Conservation (phyloP, 2,797 vertebrate genomes). For the Micrastur ruficollis region DNA sequence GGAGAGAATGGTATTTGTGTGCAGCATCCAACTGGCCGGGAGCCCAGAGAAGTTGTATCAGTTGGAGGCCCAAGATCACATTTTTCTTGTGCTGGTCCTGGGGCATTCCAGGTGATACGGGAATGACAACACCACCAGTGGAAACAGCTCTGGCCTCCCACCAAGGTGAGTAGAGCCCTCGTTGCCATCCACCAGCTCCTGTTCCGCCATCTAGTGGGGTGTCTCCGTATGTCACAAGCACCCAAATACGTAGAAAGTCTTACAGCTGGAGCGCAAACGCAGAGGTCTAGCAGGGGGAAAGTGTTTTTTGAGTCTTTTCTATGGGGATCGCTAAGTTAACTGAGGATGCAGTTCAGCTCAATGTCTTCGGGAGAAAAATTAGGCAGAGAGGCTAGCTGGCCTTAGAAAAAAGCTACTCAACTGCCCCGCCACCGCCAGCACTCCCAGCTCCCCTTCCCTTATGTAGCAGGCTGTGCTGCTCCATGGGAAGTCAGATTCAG, state of each 20-base stretch:
- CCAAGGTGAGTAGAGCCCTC: background rate
- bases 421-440: background rate
- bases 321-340: background rate
- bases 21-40: background rate
- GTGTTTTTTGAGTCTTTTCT: background rate
- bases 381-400: background rate
- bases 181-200: background rate
- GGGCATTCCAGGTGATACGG: background rate
- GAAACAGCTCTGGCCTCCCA: background rate
- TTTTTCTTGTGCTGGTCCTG: background rate
- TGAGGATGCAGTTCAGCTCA: background rate
- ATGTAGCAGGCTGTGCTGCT: rapidly evolving
- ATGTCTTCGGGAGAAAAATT: background rate
- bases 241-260: background rate
- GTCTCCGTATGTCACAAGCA: background rate
- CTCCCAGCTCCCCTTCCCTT: background rate
- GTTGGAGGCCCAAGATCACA: background rate
- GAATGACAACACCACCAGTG: background rate
- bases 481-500: background rate
- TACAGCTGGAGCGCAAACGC: background rate
- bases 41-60: background rate
- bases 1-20: background rate
- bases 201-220: background rate
- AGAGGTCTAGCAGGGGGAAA: rapidly evolving
- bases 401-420: background rate